These are phyloP conservation scores for Andricus curvator DNA, from an alignment of 2,888 invertebrate species.

Conservation along the genomic window DNA sequence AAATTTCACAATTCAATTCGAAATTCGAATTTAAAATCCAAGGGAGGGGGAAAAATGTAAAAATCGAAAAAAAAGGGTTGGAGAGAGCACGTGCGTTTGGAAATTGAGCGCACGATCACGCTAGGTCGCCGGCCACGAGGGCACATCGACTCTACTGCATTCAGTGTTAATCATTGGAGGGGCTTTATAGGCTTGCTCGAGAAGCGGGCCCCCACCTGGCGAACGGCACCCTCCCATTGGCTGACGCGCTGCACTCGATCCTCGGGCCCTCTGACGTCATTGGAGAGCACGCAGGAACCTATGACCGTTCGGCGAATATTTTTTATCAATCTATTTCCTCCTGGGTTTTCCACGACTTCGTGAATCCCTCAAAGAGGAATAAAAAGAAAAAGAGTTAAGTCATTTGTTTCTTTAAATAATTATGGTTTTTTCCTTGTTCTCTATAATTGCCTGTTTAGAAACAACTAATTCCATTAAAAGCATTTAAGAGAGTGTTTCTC, in stretches of 20 bases:
- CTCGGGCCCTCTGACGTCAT: slow-evolving; percentile 23
- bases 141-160: slow-evolving; percentile 67
- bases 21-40: neutral
- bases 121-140: slow-evolving; percentile 66
- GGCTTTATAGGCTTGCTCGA: slow-evolving; percentile 64
- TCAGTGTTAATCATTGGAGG: slow-evolving; percentile 63
- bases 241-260: slow-evolving; percentile 20
- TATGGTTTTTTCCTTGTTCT: neutral
- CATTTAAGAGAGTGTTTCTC: too few species aligned
- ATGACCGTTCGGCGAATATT: slow-evolving; percentile 31
- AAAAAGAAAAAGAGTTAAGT: neutral
- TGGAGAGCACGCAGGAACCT: slow-evolving; percentile 10
- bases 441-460: neutral
- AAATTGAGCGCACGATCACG: slow-evolving; percentile 42
- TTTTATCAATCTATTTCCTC: slow-evolving; percentile 14
- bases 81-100: slow-evolving; percentile 23
- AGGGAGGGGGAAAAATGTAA: neutral
- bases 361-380: neutral
- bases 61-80: neutral
- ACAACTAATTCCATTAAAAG: too few species aligned
- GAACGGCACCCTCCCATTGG: slow-evolving; percentile 29
- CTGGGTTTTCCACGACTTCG: slow-evolving; percentile 20
- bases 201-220: slow-evolving; percentile 57
- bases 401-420: neutral
- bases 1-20: neutral